Percentiles rank a stretch among this genome's conserved stretches.
phyloP scores from a whole-genome alignment of 1,140 invertebrate genomes.

The Monochamus saltuarius region DNA sequence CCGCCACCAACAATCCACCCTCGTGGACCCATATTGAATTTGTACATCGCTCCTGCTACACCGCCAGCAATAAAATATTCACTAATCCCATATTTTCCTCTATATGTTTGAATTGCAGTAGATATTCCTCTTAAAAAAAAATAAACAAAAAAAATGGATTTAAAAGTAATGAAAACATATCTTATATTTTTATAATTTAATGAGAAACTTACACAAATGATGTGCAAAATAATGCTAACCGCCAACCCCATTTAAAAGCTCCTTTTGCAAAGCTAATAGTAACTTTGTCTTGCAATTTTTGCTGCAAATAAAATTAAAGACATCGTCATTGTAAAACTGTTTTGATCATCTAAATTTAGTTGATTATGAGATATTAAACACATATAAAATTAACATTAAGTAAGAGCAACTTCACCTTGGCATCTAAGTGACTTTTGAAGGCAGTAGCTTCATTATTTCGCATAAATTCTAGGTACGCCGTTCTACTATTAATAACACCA shows the following conservation, averaged over 20 bases:
- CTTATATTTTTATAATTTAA: conserved; percentile 2
- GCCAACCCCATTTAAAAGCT: conserved; percentile 66
- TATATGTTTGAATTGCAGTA: conserved; percentile 64
- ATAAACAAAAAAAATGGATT: neutral
- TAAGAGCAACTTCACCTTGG: conserved; percentile 58
- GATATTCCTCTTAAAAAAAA: conserved; percentile 57
- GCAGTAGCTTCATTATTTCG: conserved; percentile 70
- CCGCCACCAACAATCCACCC: conserved; percentile 64
- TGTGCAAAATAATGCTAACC: conserved; percentile 62
- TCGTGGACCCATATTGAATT: conserved; percentile 62
- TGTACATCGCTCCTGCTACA: conserved; percentile 63
- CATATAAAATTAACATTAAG: neutral
- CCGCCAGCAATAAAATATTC: conserved; percentile 66
- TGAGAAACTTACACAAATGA: conserved; percentile 61
- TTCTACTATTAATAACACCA: conserved; percentile 59
- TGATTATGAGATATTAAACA: neutral
- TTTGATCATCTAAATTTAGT: neutral
- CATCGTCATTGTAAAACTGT: conserved; percentile 4
- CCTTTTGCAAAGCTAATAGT: conserved; percentile 66
- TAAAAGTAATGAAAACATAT: neutral
- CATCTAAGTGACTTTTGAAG: conserved; percentile 66
- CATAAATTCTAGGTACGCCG: conserved; percentile 67
- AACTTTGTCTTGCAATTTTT: conserved; percentile 66
- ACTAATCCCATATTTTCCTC: conserved; percentile 62
- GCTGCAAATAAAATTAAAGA: conserved; percentile 52